A percentile compares a stretch with the other conserved stretches of the same genome.
These are phyloP conservation scores for Deladenus siricidicola DNA, from an alignment of 2,888 invertebrate genomes.

Conservation along the genomic window DNA sequence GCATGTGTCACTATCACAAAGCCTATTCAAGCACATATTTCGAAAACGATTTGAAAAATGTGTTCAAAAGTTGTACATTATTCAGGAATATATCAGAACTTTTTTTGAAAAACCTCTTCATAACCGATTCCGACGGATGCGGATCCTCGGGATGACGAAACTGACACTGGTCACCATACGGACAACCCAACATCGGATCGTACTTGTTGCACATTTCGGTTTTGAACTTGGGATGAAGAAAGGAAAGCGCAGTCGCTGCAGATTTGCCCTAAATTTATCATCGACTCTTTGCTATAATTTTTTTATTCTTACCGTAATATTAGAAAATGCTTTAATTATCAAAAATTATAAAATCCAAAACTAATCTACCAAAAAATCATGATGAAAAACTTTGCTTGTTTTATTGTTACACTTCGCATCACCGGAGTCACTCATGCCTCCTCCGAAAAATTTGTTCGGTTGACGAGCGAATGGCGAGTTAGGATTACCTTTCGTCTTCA, in stretches of 20 bases:
- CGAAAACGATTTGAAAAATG: too few relatives aligned
- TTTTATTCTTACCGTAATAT: too few relatives aligned
- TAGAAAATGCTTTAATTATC: neutral
- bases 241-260: neutral
- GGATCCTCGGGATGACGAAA: conserved; percentile 20
- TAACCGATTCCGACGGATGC: neutral
- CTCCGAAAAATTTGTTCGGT: too few relatives aligned
- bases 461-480: too few relatives aligned
- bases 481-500: too few relatives aligned
- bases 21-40: too few relatives aligned
- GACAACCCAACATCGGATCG: conserved; percentile 8
- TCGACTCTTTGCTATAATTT: neutral
- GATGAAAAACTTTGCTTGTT: neutral
- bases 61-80: too few relatives aligned
- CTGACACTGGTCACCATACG: conserved; percentile 18
- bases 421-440: too few relatives aligned
- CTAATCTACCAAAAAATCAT: neutral
- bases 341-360: neutral
- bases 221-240: conserved; percentile 21
- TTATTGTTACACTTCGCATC: too few relatives aligned
- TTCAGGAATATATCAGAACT: too few relatives aligned
- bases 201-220: conserved; percentile 23
- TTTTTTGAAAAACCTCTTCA: too few relatives aligned
- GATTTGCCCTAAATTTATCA: neutral
- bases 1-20: too few relatives aligned